These are phyloP conservation scores for Natator depressus DNA, from an alignment of 2,113 vertebrate genomes.

Conservation along the genomic window DNA sequence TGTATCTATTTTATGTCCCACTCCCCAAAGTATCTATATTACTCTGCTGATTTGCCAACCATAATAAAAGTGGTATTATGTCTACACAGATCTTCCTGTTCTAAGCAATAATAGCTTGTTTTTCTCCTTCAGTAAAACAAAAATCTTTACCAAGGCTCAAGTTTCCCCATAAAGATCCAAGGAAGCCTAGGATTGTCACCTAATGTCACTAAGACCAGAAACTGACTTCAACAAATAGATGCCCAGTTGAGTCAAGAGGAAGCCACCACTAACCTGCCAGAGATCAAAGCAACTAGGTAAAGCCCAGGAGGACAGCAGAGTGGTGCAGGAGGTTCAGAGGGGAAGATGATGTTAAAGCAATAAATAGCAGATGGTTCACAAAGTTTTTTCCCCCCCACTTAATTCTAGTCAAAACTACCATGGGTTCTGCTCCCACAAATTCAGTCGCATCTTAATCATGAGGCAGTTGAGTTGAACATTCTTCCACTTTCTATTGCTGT, in stretches of 20 bases:
- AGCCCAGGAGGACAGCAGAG: background rate
- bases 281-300: background rate
- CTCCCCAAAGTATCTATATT: conserved; percentile 10
- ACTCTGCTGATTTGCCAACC: background rate
- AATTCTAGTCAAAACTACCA: background rate
- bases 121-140: background rate
- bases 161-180: background rate
- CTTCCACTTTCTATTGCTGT: background rate
- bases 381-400: accelerated
- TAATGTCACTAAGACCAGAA: background rate
- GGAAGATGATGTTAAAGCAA: background rate
- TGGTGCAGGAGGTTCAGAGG: background rate
- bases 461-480: background rate
- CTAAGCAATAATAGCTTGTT: background rate
- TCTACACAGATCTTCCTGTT: background rate
- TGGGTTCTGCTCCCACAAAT: background rate
- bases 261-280: background rate
- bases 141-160: background rate
- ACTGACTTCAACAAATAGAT: background rate
- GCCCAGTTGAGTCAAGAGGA: background rate
- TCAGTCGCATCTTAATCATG: background rate
- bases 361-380: background rate
- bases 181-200: background rate
- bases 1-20: background rate
- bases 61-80: background rate